Conservation (phyloP, 2,888 invertebrate genomes). For the Cephus pulcher region DNA sequence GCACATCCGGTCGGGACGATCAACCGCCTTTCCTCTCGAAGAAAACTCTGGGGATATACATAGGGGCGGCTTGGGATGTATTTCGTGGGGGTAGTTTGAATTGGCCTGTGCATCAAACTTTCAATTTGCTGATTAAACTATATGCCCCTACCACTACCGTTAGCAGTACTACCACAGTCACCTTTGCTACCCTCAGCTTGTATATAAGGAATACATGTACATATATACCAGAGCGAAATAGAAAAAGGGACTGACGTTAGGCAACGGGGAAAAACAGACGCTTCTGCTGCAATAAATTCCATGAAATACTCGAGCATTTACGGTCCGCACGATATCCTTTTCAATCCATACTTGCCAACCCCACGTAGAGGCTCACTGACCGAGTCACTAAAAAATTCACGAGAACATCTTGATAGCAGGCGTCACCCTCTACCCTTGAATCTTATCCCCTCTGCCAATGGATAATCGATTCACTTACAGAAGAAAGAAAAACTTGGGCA, state of each 20-base stretch:
- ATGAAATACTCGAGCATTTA: neutral
- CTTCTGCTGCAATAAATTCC: neutral
- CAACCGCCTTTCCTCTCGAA: neutral
- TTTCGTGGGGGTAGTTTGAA: neutral
- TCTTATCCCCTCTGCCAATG: neutral
- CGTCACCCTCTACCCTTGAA: neutral
- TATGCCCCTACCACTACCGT: neutral
- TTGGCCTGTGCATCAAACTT: constrained; percentile 12
- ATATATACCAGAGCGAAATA: neutral
- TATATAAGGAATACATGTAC: neutral
- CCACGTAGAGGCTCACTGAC: neutral
- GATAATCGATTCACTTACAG: neutral
- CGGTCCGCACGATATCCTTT: neutral
- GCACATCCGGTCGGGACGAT: neutral
- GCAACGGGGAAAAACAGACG: neutral
- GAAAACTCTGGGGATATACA: neutral
- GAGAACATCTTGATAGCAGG: neutral
- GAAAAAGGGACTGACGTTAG: neutral
- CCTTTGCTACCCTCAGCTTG: neutral
- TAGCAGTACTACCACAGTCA: neutral
- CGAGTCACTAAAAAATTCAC: neutral
- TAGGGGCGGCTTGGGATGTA: neutral
- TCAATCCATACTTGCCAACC: neutral
- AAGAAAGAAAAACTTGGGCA: neutral
- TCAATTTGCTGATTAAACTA: constrained; percentile 23